A percentile compares a stretch with the other conserved stretches of the same genome.
Evolutionary conservation across 35 echinoderm and acorn worm species (phyloP).

Genomic region (Apostichopus californicus): DNA sequence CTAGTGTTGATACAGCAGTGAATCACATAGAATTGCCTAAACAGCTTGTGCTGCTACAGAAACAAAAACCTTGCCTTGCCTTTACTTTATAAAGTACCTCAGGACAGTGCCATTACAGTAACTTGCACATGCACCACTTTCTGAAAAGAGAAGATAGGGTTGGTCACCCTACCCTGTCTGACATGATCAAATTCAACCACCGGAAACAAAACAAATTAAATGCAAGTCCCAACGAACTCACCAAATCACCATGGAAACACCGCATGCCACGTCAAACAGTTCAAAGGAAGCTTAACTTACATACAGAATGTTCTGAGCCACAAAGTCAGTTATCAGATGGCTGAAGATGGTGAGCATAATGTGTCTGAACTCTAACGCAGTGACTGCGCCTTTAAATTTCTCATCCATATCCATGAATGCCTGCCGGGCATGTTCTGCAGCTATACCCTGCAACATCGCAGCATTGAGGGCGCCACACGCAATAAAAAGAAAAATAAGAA

Average conservation of each 20-base stretch:
- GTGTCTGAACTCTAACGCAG: slow-evolving; percentile 54
- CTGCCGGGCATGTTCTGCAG: slow-evolving; percentile 61
- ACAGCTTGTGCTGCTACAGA: no score
- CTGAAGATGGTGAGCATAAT: slow-evolving; percentile 53
- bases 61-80: no score
- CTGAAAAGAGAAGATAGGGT: no score
- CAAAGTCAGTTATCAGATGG: slow-evolving; percentile 59
- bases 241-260: not conserved
- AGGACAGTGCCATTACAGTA: no score
- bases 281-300: slow-evolving; percentile 21
- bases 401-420: slow-evolving; percentile 54
- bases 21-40: no score
- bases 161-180: no score
- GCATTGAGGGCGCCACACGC: not conserved
- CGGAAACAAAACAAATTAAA: no score
- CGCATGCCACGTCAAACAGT: not conserved
- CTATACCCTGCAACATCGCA: slow-evolving; percentile 41
- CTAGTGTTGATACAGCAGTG: no score
- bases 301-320: slow-evolving; percentile 61
- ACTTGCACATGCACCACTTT: no score
- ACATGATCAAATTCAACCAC: no score
- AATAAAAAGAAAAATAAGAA: slow-evolving; percentile 19
- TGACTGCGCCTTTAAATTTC: slow-evolving; percentile 48
- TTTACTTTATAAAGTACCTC: no score
- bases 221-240: not conserved